Percentiles rank a stretch among this genome's conserved stretches.
phyloP scores from a whole-genome alignment of 37 sponge, comb jelly and placozoan genomes.

The Mnemiopsis leidyi region DNA sequence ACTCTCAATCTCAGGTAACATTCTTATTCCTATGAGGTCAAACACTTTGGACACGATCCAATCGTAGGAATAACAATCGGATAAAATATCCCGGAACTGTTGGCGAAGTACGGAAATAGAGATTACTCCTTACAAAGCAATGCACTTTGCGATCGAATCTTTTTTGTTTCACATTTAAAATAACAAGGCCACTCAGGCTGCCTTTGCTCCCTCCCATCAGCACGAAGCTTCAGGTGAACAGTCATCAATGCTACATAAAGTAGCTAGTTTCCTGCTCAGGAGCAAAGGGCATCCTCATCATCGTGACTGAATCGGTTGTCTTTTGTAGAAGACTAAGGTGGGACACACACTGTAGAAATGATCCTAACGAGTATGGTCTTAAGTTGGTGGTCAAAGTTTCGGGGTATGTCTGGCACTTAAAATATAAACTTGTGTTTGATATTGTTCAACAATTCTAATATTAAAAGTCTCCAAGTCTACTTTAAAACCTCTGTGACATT shows the following conservation, averaged over 20 bases:
- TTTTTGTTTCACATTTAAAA: neutral
- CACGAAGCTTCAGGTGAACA: constrained; percentile 59
- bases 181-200: constrained; percentile 64
- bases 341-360: constrained; percentile 99
- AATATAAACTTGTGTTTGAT: constrained; percentile 47
- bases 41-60: too few species aligned
- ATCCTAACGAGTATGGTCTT: constrained; percentile 99
- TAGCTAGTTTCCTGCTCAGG: constrained; percentile 59
- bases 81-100: too few species aligned
- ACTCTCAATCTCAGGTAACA: too few species aligned
- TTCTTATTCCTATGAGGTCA: too few species aligned
- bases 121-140: too few species aligned
- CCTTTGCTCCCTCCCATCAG: constrained; percentile 44
- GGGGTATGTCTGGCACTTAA: neutral
- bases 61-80: too few species aligned
- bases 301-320: constrained; percentile 88
- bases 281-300: constrained; percentile 73
- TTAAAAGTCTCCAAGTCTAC: neutral
- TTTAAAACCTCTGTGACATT: too few species aligned
- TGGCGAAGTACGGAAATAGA: too few species aligned
- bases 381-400: neutral
- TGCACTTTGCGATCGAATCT: too few species aligned
- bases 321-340: constrained; percentile 81
- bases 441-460: neutral
- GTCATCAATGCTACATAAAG: constrained; percentile 44